Conservation (phyloP, 1,140 invertebrate genomes). For the Mactra quadrangularis region DNA sequence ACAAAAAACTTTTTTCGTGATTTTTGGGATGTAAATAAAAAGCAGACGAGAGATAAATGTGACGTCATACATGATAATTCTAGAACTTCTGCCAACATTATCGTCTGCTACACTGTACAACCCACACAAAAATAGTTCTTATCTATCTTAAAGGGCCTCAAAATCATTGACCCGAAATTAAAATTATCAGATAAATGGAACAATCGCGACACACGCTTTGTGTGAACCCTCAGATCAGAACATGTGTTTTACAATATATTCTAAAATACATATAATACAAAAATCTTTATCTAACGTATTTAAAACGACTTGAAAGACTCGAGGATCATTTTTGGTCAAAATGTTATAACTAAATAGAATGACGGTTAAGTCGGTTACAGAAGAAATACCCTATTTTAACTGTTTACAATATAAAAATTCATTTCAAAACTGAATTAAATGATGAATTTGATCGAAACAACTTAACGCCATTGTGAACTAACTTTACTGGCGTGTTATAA, state of each 20-base stretch:
- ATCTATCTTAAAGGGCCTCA: background rate
- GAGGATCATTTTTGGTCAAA: no score
- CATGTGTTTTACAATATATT: constrained; percentile 20
- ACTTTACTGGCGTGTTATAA: no score
- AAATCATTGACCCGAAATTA: constrained; percentile 28
- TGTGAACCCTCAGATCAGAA: constrained; percentile 21
- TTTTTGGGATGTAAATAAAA: no score
- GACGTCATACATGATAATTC: no score
- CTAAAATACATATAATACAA: constrained; percentile 24
- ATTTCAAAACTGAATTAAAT: background rate
- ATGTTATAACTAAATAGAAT: no score
- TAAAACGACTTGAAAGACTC: constrained; percentile 33
- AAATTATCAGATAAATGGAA: constrained; percentile 28
- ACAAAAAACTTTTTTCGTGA: no score
- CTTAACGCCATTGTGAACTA: no score
- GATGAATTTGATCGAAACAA: no score
- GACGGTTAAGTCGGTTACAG: constrained; percentile 3
- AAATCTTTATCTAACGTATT: constrained; percentile 21
- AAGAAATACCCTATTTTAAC: constrained; percentile 25
- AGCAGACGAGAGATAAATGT: no score
- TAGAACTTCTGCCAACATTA: constrained; percentile 5
- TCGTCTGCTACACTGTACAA: constrained; percentile 15
- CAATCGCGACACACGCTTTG: constrained; percentile 40
- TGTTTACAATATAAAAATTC: constrained; percentile 1
- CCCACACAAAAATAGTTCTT: constrained; percentile 1